Base-by-base conservation (phyloP, 1,140 invertebrate species). In the Dendrolimus punctatus region DNA sequence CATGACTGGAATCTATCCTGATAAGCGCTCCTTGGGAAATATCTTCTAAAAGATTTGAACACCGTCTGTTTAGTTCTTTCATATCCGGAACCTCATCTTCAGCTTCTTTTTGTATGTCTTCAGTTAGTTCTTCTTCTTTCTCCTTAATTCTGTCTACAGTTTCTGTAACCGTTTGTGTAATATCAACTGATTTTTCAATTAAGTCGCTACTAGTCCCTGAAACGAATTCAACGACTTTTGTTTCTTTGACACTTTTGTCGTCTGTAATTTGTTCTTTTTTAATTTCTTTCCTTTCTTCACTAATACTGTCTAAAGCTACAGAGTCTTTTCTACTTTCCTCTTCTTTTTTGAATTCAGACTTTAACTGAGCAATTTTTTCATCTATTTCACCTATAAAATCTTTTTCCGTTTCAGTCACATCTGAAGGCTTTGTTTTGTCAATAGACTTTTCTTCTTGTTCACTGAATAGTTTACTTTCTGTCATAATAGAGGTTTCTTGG, bases 11-110 rank as follows among this genome's bases (percentile, higher is more conserved):
- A 69, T 88, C 87, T 45, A 88, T 88, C 57, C 80, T 75, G 49
- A 88, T 87, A 6, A 79, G 62, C 40, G 85, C 81, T 42, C 84
- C 85, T 60, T 85, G 83, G 39, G 85, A 87, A 59, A 88, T 87
- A 57, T 85, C 87, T 65, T 88, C 87, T 37, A 88, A 58, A 50
- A 88, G 73, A 66, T 86, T 87, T 37, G 87, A 88, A 63, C 87
- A 88, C 57, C 87, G 75, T 71, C 87, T 74, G 58, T 87, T 87
- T 36, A 88, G 59, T 64, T 88, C 85, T 58, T 69, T 80, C 59
- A 87, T 87, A 57, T 87, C 83, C 6, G 83, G 78, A 8, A 78
- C 70, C 55, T 87, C 74, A 51, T 77, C 74, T 42, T 64, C 61
- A 47, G 49, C 55, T 49, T 75, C 72, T 55, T 60, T 51, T 49